Base-by-base conservation (phyloP, 2,888 invertebrate genomes). In the Trichacis sp. region DNA sequence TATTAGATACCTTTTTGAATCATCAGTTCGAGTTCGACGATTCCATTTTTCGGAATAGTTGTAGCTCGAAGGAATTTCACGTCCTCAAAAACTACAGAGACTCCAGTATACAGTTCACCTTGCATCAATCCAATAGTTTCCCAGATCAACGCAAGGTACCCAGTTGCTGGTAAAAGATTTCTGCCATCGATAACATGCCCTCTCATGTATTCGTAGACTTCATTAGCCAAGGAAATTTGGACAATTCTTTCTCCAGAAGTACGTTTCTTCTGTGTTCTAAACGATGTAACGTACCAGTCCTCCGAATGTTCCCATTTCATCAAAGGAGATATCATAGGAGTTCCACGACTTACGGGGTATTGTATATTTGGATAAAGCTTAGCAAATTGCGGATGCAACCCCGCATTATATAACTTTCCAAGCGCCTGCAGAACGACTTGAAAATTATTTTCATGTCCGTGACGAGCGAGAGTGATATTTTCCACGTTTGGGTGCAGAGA, bases 271-370 rank as follows among this genome's bases (percentile, higher is more conserved):
- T 90, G 89, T 38, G 89, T 88, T 69, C 88, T 88, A 78, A 90
- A 92, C 45, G 89, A 88, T 0, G 91, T 89, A 0, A 92, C 91
- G 72, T 89, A 91, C 92, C 93, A 93, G 63, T 92, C 89, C 63
- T 90, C 89, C 14, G 88, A 87, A 76, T 97, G 96, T 72, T n/a
- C n/a, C n/a, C n/a, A n/a, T n/a, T n/a, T n/a, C n/a, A n/a, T n/a
- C n/a, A n/a, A n/a, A n/a, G n/a, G n/a, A n/a, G n/a, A n/a, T n/a
- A n/a, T n/a, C n/a, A n/a, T n/a, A n/a, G n/a, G n/a, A n/a, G n/a
- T n/a, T 97, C 93, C 92, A 24, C 92, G 88, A 0, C 95, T 92
- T 0, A 97, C 97, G 0, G 97, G 97, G 83, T 90, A 95, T 40
- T 88, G 77, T 0, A 95, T 86, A 19, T 87, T 82, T 0, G 95